Conservation (phyloP, 2,797 vertebrate genomes). For the Calcarius lapponicus region DNA sequence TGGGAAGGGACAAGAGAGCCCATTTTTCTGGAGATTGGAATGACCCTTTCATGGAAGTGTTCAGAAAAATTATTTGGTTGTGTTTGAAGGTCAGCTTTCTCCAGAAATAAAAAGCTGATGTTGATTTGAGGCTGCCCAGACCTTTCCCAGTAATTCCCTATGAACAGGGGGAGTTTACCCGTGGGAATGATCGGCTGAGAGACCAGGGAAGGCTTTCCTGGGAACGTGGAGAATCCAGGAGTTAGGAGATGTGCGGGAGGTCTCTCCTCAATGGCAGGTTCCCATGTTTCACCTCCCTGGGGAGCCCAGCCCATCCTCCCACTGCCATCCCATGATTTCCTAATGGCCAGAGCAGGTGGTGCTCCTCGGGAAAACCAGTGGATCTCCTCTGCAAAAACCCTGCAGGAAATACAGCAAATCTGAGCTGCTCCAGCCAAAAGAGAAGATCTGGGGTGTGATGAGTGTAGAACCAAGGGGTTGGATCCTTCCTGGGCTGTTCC, state of each 20-base stretch:
- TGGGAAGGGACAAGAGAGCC: background rate
- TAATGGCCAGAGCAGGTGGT: background rate
- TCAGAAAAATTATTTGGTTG: background rate
- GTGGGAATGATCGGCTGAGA: background rate
- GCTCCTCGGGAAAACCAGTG: background rate
- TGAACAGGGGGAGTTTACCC: too few species aligned
- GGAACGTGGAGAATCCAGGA: background rate
- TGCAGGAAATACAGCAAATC: background rate
- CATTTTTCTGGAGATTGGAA: background rate
- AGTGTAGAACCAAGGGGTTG: background rate
- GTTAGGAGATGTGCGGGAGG: background rate
- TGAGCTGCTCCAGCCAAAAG: background rate
- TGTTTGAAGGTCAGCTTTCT: background rate
- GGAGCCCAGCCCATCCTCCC: background rate
- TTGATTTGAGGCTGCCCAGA: background rate
- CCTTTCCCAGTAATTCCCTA: background rate
- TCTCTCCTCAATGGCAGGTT: rapidly evolving
- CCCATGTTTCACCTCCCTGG: rapidly evolving
- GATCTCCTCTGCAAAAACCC: background rate
- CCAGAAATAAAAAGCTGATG: background rate
- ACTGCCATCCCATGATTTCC: background rate
- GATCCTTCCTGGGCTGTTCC: background rate
- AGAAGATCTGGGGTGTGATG: background rate
- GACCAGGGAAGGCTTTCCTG: background rate
- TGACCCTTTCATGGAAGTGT: background rate